A percentile compares a stretch with the other conserved stretches of the same genome.
These are phyloP conservation scores for Drosophila eugracilis DNA, from an alignment of 1,140 invertebrate species.

Conservation along the genomic window DNA sequence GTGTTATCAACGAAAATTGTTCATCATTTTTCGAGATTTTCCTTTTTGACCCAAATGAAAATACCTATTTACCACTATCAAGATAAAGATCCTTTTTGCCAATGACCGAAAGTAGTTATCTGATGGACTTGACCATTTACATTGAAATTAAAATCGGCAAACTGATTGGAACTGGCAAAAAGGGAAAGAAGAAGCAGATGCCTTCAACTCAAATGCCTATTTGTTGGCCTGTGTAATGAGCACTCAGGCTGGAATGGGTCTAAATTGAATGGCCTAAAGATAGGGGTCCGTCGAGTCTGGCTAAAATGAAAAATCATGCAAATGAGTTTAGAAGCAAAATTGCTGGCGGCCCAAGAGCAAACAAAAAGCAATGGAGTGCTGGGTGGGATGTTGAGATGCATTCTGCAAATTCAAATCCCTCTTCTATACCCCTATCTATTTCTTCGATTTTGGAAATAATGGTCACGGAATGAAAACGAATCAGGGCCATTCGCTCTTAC, in stretches of 20 bases:
- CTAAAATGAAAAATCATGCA: slow-evolving; percentile 68
- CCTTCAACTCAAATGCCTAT: slow-evolving; percentile 27
- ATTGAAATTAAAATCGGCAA: slow-evolving; percentile 43
- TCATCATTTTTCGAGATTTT: too few relatives aligned
- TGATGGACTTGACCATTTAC: slow-evolving; percentile 11
- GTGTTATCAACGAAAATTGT: too few relatives aligned
- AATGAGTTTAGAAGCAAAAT: slow-evolving; percentile 71
- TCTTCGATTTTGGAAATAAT: slow-evolving; percentile 53
- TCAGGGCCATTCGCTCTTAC: slow-evolving; percentile 55
- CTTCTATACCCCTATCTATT: slow-evolving; percentile 6
- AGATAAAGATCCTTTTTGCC: not conserved
- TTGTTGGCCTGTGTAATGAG: slow-evolving; percentile 52
- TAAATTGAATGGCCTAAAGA: not conserved
- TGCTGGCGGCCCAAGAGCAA: slow-evolving; percentile 35
- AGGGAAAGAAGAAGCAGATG: slow-evolving; percentile 9
- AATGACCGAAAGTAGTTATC: not conserved
- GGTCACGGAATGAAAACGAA: slow-evolving; percentile 62
- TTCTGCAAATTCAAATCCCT: slow-evolving; percentile 23
- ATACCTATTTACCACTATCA: not conserved
- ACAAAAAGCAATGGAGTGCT: not conserved
- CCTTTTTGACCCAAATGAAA: not conserved
- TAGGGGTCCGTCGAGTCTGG: slow-evolving; percentile 14
- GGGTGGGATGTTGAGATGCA: slow-evolving; percentile 18
- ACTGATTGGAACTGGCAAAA: slow-evolving; percentile 40
- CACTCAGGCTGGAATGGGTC: slow-evolving; percentile 10